Conservation (phyloP, 1,140 invertebrate species). For the Phthorimaea operculella region DNA sequence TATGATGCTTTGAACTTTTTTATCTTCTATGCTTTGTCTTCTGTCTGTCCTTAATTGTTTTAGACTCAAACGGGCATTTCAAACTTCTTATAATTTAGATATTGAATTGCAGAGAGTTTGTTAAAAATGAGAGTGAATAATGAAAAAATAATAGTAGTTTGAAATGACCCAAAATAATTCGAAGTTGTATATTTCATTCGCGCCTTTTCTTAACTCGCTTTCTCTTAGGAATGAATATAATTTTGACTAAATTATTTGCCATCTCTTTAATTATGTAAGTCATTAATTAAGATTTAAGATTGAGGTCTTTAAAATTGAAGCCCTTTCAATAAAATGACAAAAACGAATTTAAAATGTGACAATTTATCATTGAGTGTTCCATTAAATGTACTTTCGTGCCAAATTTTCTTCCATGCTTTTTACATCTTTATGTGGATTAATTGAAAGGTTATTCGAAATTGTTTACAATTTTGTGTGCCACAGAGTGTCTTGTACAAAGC, state of each 20-base stretch:
- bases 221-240: background rate
- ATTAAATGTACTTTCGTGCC: conserved; percentile 23
- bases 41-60: too few species aligned
- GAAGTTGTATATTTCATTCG: background rate
- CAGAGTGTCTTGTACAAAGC: too few species aligned
- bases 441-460: too few species aligned
- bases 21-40: too few species aligned
- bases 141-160: too few species aligned
- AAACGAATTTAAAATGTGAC: conserved; percentile 4
- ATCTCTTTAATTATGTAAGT: background rate
- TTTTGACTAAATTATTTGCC: background rate
- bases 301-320: background rate
- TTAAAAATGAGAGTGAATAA: too few species aligned
- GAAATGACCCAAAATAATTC: too few species aligned
- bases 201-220: background rate
- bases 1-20: too few species aligned
- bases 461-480: too few species aligned
- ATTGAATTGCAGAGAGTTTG: too few species aligned
- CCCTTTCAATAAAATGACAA: background rate
- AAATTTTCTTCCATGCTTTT: conserved; percentile 33
- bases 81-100: too few species aligned
- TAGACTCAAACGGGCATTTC: too few species aligned
- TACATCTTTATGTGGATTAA: background rate
- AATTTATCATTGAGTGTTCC: background rate
- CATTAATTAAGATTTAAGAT: conserved; percentile 1